Percentiles rank a stretch among this genome's conserved stretches.
Conservation (phyloP, 2,113 vertebrate genomes). For the Nansenia antarctica region DNA sequence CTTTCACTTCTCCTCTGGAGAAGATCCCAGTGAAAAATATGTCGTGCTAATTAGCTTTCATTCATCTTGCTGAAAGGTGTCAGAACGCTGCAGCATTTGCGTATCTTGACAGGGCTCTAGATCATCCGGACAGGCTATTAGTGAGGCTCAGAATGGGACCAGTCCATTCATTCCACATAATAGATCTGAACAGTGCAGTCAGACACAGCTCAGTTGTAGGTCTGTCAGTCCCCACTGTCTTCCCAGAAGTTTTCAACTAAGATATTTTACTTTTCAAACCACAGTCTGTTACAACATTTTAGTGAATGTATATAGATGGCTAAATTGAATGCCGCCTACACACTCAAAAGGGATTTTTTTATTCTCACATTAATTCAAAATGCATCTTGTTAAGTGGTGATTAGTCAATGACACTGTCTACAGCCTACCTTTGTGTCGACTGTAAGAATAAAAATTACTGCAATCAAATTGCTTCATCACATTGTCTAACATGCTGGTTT, state of each 20-base stretch:
- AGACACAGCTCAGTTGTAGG: not conserved
- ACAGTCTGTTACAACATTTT: not conserved
- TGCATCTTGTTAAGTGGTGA: no score
- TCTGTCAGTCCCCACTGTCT: not conserved
- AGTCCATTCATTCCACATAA: not conserved
- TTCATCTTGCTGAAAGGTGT: no score
- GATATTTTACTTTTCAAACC: not conserved
- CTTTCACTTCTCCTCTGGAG: not conserved
- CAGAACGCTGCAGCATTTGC: no score
- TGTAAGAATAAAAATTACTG: no score
- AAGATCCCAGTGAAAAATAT: not conserved
- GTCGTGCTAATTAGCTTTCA: not conserved
- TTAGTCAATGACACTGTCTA: no score
- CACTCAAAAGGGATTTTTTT: not conserved
- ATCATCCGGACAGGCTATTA: not conserved
- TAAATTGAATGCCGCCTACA: not conserved
- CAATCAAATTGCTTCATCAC: no score
- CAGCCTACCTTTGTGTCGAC: no score
- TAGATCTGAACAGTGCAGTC: not conserved
- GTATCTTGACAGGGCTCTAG: not conserved
- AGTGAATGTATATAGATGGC: not conserved
- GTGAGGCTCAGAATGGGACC: not conserved
- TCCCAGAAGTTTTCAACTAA: not conserved
- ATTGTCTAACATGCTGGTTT: no score
- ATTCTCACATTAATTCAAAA: not conserved